Base-by-base conservation (phyloP, 1,140 invertebrate genomes). In the Sinella curviseta region DNA sequence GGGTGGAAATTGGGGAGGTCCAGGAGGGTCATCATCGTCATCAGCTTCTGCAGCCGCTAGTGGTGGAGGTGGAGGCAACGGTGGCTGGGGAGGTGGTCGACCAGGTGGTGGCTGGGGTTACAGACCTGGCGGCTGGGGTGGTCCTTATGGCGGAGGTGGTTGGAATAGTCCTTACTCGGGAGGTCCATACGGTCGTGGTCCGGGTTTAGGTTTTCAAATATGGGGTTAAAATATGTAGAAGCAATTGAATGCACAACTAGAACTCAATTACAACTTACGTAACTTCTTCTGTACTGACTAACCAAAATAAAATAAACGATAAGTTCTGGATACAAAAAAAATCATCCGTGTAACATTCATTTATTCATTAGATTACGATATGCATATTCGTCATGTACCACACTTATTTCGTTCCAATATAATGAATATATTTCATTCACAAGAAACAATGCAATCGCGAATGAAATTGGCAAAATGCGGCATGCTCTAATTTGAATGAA, bases 141-240 rank as follows among this genome's bases (percentile, higher is more conserved):
- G 36, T 14, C 20, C 33, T 4, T 76, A 76, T 35, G 36, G 39
- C 4, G 33, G 74, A 76, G 31, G 35, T 17, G 24, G 28, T 30
- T 79, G 67, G 31, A 30, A 3, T 3, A 4, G 35, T 8, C 14
- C 26, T 8, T 79, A 60, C 33, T 12, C 14, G 26, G 31, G 1
- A 33, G n/a, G 60, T 54, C 31, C 70, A 33, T 55, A 36, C 54
- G 70, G 39, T 28, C 1, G 26, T 74, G 67, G 65, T 4, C 26
- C 2, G 12, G 65, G 65, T 70, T 12, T 24, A 17, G 65, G 65
- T 8, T 70, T 70, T n/a, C 26, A 33, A 33, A 70, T 70, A 31
- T 70, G 74, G 74, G 74, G 74, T 48, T 75, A 48, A 75, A 12
- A 74, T 33, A n/a, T n/a, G n/a, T 54, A 54, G 14, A n/a, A 14